Evolutionary conservation across 2,888 invertebrate species (phyloP).

Genomic region (Furcula furcula): DNA sequence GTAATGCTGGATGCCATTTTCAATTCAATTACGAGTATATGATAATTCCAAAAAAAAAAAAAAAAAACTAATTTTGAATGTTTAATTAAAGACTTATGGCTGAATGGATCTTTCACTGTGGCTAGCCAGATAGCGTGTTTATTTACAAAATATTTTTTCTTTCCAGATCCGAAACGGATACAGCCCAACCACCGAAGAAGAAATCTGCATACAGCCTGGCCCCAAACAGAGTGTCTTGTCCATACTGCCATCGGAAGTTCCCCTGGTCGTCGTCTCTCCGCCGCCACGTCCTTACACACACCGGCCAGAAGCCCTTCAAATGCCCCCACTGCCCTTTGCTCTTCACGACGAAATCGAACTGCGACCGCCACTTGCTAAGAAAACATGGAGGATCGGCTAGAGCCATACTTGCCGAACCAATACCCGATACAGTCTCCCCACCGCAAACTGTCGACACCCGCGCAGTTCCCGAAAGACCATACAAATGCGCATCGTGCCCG

Average conservation of each 20-base stretch:
- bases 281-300: conserved; percentile 97
- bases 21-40: too few relatives aligned
- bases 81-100: too few relatives aligned
- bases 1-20: too few relatives aligned
- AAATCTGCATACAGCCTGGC: conserved; percentile 97
- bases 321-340: conserved; percentile 96
- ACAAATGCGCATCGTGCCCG: conserved; percentile 90
- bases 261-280: conserved; percentile 98
- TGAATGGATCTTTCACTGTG: too few relatives aligned
- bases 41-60: too few relatives aligned
- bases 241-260: conserved; percentile 96
- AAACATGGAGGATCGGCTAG: conserved; percentile 86
- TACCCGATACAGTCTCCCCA: conserved; percentile 54
- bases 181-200: conserved; percentile 86
- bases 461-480: conserved; percentile 89
- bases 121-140: too few relatives aligned
- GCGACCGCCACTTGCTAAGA: conserved; percentile 95
- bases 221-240: conserved; percentile 96
- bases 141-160: conserved; percentile 4
- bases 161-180: conserved; percentile 85
- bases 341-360: conserved; percentile 98
- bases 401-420: conserved; percentile 66
- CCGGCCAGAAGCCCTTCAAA: conserved; percentile 97
- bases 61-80: too few relatives aligned
- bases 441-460: conserved; percentile 68